Base-by-base conservation (phyloP, 2,113 vertebrate species). In the Trochalopteron elliotii region DNA sequence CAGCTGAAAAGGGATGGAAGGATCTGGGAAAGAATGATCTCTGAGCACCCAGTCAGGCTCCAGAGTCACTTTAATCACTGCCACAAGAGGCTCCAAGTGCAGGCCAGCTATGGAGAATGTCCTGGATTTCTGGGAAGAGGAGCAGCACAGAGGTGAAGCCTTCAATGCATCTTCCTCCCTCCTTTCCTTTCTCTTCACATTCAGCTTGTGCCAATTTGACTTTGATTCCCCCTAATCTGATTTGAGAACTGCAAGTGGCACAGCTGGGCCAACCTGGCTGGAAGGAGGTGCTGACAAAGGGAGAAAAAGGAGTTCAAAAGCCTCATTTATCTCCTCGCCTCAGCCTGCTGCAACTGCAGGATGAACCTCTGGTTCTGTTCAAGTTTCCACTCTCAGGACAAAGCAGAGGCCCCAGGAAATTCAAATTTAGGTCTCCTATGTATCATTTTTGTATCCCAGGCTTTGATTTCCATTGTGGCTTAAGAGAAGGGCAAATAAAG, bases 341-440 rank as follows among this genome's bases (percentile, higher is more conserved):
- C 72, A 61, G 31, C 77, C 65, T 74, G 31, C 44, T 28, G 52
- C 63, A 69, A 27, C 17, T 89, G 52, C 11, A 18, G 83, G 83
- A 18, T 67, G 69, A 81, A 55, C 30, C 39, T 45, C 74, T 45
- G 56, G 6, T 23, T 91, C 83, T 67, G 45, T 18, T 85, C 75
- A 70, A 42, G 13, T 27, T 44, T 70, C 39, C 33, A 37, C 17
- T 64, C 15, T 42, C 37, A 9, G 83, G 35, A 44, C 87, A 92
- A 95, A 93, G 80, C 42, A 92, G 64, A 81, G 14, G 22, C 83
- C 72, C n/a, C 52, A 78, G 78, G 56, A 87, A 92, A 89, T 52
- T 74, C 19, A 89, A 55, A 92, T 91, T 47, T 69, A 72, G 84
- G 57, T 91, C 70, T 93, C 53, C 28, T 64, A 5, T 20, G n/a